Evolutionary conservation across 2,888 invertebrate genomes (phyloP).

Genomic region (Epinotia ramella): DNA sequence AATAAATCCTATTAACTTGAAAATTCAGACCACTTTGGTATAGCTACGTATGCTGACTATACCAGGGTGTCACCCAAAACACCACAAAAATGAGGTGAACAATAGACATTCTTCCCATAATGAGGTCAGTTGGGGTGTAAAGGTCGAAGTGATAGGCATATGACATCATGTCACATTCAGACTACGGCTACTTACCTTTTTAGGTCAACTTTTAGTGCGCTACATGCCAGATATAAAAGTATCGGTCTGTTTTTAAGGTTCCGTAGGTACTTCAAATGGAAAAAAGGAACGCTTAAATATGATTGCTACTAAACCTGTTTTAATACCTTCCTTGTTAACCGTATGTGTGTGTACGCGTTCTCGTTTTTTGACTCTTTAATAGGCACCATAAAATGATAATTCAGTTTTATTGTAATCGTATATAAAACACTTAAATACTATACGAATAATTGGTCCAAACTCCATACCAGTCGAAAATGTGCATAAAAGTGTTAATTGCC

Average conservation of each 20-base stretch:
- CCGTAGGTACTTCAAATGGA: neutral
- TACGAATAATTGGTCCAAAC: conserved; percentile 14
- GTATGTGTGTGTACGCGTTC: neutral
- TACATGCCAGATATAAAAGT: neutral
- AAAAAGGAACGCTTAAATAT: too few relatives aligned
- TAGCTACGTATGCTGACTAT: neutral
- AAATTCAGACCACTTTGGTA: too few relatives aligned
- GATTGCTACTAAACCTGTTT: neutral
- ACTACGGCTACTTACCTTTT: neutral
- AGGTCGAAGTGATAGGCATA: neutral
- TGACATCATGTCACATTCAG: conserved; percentile 20
- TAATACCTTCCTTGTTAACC: neutral
- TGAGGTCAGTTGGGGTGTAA: conserved; percentile 7
- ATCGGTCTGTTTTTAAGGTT: neutral
- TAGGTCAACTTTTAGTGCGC: conserved; percentile 8
- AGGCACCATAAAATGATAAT: neutral
- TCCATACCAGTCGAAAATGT: conserved; percentile 30
- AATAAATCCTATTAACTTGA: too few relatives aligned
- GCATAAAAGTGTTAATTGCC: conserved; percentile 37
- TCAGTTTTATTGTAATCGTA: conserved; percentile 16
- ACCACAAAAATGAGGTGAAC: neutral
- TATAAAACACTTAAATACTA: conserved; percentile 5
- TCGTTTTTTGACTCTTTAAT: neutral
- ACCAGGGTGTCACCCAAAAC: neutral
- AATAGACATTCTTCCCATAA: conserved; percentile 8